Evolutionary conservation across 2,888 invertebrate species (phyloP).

Genomic region (Romanomermis culicivorax): DNA sequence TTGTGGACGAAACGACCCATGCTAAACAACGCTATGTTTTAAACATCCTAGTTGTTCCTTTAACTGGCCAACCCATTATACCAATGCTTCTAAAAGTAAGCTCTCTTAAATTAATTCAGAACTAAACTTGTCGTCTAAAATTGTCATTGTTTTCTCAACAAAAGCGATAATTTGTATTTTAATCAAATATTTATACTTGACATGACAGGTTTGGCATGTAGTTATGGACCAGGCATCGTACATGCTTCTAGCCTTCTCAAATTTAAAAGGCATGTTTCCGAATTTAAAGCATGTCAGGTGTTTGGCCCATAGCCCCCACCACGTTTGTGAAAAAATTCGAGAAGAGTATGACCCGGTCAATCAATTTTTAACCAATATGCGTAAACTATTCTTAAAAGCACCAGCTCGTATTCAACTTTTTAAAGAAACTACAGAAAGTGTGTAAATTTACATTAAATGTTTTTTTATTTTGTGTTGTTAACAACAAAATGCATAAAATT

Average conservation of each 20-base stretch:
- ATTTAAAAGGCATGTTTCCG: neutral
- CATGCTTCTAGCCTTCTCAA: neutral
- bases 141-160: too few relatives aligned
- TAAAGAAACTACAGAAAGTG: neutral
- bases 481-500: too few relatives aligned
- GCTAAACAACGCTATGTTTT: neutral
- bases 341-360: neutral
- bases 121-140: too few relatives aligned
- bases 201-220: neutral
- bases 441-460: too few relatives aligned
- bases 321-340: neutral
- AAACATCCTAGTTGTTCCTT: neutral
- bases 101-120: too few relatives aligned
- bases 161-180: too few relatives aligned
- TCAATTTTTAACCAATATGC: neutral
- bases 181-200: too few relatives aligned
- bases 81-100: slow-evolving; percentile 1
- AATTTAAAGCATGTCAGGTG: neutral
- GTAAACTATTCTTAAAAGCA: neutral
- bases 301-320: neutral
- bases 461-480: too few relatives aligned
- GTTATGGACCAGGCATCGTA: neutral
- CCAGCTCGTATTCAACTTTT: neutral
- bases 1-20: neutral
- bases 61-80: neutral